A percentile compares a stretch with the other conserved stretches of the same genome.
These are phyloP conservation scores for Dendronephthya gigantea DNA, from an alignment of 64 coral and sea anemone genomes.

Conservation along the genomic window DNA sequence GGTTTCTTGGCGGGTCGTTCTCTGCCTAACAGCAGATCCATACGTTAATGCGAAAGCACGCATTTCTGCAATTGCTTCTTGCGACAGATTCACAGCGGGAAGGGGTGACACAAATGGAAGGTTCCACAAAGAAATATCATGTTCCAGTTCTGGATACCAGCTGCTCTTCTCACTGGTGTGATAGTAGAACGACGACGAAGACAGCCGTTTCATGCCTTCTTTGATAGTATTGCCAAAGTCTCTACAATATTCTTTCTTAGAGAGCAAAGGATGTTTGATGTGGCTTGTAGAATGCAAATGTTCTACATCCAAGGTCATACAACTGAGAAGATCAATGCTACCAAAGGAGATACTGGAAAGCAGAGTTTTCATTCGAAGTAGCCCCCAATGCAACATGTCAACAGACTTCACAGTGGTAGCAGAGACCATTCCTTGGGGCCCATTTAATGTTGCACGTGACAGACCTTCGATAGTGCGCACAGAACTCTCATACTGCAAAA, in stretches of 20 bases:
- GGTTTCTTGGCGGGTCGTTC: slow-evolving; percentile 28
- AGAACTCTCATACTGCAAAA: background rate
- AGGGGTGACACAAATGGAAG: background rate
- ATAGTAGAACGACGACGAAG: background rate
- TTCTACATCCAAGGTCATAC: slow-evolving; percentile 41
- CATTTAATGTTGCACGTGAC: no score
- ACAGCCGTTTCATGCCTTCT: slow-evolving; percentile 19
- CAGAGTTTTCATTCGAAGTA: background rate
- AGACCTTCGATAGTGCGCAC: background rate
- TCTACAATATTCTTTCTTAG: slow-evolving; percentile 41
- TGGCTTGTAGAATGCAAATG: slow-evolving; percentile 29
- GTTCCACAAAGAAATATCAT: background rate
- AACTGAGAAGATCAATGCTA: slow-evolving; percentile 21
- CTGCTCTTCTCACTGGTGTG: background rate
- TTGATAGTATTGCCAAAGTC: slow-evolving; percentile 41
- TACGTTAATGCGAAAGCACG: background rate
- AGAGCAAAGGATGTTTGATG: slow-evolving; percentile 43
- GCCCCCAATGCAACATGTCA: no score
- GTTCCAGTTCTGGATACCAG: slow-evolving; percentile 28
- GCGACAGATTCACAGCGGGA: slow-evolving; percentile 10
- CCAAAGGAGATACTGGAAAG: background rate
- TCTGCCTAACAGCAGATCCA: slow-evolving; percentile 27
- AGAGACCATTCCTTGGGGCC: no score
- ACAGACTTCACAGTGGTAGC: no score
- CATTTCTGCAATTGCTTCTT: slow-evolving; percentile 2